These are phyloP conservation scores for Sympetrum striolatum DNA, from an alignment of 2,888 invertebrate genomes.

Conservation along the genomic window DNA sequence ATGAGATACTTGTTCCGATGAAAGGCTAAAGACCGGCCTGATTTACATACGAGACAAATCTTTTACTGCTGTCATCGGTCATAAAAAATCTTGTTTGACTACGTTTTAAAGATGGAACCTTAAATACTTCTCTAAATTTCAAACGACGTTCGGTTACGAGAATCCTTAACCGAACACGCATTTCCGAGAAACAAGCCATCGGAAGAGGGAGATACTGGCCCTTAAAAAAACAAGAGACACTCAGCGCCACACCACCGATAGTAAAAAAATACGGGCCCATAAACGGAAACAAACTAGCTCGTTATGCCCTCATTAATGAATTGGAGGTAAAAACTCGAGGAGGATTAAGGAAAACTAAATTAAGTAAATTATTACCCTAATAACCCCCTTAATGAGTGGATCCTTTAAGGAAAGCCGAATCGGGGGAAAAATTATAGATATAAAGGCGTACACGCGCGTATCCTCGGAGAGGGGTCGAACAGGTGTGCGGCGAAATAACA, in stretches of 20 bases:
- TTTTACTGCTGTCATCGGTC: slow-evolving; percentile 24
- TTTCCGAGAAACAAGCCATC: background rate
- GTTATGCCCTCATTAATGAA: slow-evolving; percentile 25
- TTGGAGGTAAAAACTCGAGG: background rate
- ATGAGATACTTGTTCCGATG: background rate
- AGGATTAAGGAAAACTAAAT: background rate
- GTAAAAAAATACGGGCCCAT: slow-evolving; percentile 19
- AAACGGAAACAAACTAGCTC: slow-evolving; percentile 22
- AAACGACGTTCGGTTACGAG: background rate
- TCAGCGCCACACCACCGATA: background rate
- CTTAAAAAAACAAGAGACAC: background rate
- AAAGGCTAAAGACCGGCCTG: background rate
- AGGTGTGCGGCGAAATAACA: slow-evolving; percentile 7
- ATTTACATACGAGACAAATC: slow-evolving; percentile 25
- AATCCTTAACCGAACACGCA: background rate
- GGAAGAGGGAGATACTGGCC: background rate
- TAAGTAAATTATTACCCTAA: slow-evolving; percentile 10
- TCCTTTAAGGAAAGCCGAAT: background rate
- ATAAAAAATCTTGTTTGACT: slow-evolving; percentile 21
- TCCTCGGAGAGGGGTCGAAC: background rate
- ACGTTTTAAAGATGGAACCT: background rate
- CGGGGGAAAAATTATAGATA: background rate
- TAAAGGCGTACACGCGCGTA: background rate
- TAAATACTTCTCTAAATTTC: slow-evolving; percentile 2
- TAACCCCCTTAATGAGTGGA: slow-evolving; percentile 10